A percentile compares a stretch with the other conserved stretches of the same genome.
Conservation (phyloP, 2,113 vertebrate genomes). For the Pseudopipra pipra region DNA sequence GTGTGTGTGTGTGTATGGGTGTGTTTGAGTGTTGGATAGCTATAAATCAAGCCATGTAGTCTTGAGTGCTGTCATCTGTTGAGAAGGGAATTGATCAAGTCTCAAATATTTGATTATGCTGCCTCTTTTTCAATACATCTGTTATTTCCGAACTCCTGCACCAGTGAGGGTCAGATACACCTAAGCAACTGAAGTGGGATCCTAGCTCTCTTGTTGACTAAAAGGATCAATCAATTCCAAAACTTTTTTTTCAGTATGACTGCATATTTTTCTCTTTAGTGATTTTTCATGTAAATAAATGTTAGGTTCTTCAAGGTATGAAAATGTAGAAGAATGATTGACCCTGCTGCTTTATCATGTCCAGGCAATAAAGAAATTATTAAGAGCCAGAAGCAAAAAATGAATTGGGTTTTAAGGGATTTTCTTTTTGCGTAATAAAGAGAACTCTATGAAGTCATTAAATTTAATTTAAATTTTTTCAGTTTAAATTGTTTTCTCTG, state of each 20-base stretch:
- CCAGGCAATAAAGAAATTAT: constrained; percentile 15
- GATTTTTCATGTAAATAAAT: not conserved
- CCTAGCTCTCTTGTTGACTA: not conserved
- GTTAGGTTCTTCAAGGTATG: not conserved
- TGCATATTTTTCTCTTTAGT: not conserved
- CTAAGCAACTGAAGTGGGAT: not conserved
- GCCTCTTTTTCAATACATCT: not conserved
- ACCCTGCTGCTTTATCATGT: constrained; percentile 9
- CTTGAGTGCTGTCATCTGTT: not conserved
- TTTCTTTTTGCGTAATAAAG: constrained; percentile 29
- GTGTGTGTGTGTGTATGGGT: not conserved
- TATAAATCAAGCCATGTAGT: not conserved
- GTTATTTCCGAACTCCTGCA: not conserved
- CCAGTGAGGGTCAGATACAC: not conserved
- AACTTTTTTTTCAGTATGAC: not conserved
- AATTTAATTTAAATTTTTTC: not conserved
- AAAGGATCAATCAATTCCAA: not conserved
- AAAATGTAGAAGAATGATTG: constrained; percentile 3
- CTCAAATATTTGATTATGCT: not conserved
- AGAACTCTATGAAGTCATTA: not conserved
- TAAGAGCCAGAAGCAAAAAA: constrained; percentile 6
- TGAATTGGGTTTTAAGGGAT: not conserved
- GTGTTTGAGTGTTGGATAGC: not conserved
- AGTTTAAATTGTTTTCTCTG: not conserved
- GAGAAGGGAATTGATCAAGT: not conserved